Conservation (phyloP, 2,113 vertebrate species). For the Proteles cristata region DNA sequence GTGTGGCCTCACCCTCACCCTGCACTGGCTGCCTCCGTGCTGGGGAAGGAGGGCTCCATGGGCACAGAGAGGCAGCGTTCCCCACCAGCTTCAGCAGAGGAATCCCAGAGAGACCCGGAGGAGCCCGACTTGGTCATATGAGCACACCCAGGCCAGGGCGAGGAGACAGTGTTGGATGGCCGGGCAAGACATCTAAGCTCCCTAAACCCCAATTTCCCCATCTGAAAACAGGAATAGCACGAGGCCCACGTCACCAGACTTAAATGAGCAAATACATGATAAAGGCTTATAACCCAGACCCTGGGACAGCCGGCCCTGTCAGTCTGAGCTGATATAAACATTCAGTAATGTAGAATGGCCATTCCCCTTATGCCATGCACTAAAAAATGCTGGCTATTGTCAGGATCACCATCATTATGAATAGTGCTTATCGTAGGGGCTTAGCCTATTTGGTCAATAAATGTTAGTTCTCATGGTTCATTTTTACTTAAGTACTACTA, state of each 20-base stretch:
- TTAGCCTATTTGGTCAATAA: neutral
- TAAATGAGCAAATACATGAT: neutral
- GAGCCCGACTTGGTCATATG: neutral
- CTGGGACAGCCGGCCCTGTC: neutral
- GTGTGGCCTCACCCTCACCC: neutral
- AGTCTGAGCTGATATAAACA: neutral
- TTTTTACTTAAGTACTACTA: neutral
- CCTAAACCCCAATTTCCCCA: neutral
- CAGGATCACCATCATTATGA: neutral
- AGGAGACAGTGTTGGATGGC: neutral
- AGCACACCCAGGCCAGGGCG: neutral
- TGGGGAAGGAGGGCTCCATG: neutral
- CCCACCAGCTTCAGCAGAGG: neutral
- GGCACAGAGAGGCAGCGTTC: neutral
- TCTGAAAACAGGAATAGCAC: neutral
- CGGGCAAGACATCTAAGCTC: neutral
- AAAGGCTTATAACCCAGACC: neutral
- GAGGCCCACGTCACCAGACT: neutral
- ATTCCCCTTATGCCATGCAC: neutral
- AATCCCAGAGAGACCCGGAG: neutral
- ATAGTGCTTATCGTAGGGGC: neutral
- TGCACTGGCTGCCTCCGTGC: neutral
- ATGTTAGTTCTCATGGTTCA: neutral
- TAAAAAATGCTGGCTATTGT: neutral
- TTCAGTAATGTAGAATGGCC: too few relatives aligned